phyloP scores from a whole-genome alignment of 1,140 invertebrate species.

The Atopsyche davidsoni region DNA sequence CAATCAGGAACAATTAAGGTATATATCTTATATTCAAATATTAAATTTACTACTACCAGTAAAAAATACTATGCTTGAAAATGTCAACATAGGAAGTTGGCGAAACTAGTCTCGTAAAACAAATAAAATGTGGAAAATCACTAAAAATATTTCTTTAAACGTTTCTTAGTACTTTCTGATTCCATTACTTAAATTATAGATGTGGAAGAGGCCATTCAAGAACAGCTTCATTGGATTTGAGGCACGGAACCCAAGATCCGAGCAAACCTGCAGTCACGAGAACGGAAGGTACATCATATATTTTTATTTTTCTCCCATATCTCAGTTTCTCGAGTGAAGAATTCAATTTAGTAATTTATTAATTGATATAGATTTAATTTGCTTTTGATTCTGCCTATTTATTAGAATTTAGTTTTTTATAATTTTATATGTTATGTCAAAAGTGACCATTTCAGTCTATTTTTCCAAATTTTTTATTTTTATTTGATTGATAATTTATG shows the following conservation, averaged over 20 bases:
- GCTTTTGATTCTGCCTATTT: too few relatives aligned
- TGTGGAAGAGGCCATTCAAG: constrained; percentile 65
- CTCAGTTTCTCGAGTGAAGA: neutral
- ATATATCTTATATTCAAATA: neutral
- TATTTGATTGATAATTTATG: too few relatives aligned
- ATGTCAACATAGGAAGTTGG: too few relatives aligned
- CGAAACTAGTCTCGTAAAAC: too few relatives aligned
- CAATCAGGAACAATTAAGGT: constrained; percentile 47
- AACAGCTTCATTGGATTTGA: constrained; percentile 73
- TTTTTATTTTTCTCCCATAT: constrained; percentile 1
- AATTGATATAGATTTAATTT: neutral
- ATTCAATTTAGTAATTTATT: neutral
- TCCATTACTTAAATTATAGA: constrained; percentile 38
- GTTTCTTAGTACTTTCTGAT: neutral
- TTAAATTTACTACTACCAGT: too few relatives aligned
- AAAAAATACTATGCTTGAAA: too few relatives aligned
- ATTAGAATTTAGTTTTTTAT: too few relatives aligned
- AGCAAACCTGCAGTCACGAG: constrained; percentile 33
- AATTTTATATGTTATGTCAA: constrained; percentile 1
- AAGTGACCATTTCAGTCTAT: too few relatives aligned
- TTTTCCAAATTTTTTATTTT: too few relatives aligned
- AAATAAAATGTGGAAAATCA: too few relatives aligned
- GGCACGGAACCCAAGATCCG: constrained; percentile 54
- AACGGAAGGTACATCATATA: constrained; percentile 35
- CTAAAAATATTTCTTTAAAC: too few relatives aligned